These are phyloP conservation scores for Eospalax fontanierii DNA, from an alignment of 2,797 vertebrate genomes.

Conservation along the genomic window DNA sequence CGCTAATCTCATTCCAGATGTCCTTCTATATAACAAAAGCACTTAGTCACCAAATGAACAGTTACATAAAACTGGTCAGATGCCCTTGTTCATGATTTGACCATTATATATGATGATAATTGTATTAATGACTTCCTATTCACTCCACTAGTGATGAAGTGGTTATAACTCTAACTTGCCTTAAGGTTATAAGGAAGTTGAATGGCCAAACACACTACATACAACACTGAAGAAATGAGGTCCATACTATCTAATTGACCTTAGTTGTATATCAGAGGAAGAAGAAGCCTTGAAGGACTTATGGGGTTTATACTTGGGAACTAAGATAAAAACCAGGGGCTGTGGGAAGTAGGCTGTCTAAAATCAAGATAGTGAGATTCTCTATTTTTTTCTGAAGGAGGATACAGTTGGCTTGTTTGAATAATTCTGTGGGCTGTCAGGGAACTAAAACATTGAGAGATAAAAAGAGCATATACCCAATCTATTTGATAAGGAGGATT, in stretches of 20 bases:
- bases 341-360: neutral
- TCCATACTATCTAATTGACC: neutral
- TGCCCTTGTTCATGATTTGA: neutral
- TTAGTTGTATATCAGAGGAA: neutral
- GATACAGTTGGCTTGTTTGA: neutral
- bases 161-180: neutral
- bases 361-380: neutral
- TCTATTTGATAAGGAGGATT: neutral
- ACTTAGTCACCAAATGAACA: neutral
- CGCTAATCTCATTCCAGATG: neutral
- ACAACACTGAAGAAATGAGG: neutral
- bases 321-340: neutral
- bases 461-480: neutral
- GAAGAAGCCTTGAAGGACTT: neutral
- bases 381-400: neutral
- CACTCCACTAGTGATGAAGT: neutral
- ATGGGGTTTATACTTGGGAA: neutral
- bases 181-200: neutral
- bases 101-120: neutral
- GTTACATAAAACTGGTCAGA: neutral
- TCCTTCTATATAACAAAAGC: neutral
- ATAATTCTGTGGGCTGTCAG: neutral
- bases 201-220: neutral
- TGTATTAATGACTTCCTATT: neutral
- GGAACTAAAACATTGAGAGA: neutral